A percentile compares a stretch with the other conserved stretches of the same genome.
phyloP scores from a whole-genome alignment of 2,113 vertebrate genomes.

The Glareola pratincola region DNA sequence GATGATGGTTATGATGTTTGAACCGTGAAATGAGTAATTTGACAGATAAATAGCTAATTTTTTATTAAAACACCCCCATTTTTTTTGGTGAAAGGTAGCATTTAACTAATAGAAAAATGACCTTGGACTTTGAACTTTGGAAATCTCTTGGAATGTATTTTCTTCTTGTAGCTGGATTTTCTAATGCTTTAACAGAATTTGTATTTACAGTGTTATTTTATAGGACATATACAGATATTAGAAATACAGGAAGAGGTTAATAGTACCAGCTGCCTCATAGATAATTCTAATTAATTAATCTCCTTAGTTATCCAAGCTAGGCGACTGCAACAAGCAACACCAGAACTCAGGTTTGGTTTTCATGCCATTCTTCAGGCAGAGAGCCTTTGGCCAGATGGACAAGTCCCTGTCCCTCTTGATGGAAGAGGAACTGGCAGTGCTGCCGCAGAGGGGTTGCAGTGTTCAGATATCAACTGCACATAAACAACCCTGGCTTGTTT shows the following conservation, averaged over 20 bases:
- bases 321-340: background rate
- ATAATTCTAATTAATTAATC: background rate
- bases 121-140: background rate
- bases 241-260: background rate
- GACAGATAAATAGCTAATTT: background rate
- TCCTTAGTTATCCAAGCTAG: background rate
- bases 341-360: background rate
- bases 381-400: background rate
- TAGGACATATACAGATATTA: background rate
- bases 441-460: background rate
- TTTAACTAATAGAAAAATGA: background rate
- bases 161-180: background rate
- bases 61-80: background rate
- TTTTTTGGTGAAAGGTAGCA: background rate
- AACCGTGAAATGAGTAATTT: background rate
- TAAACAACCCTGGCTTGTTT: slow-evolving; percentile 4
- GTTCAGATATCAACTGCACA: background rate
- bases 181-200: background rate
- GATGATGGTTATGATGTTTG: background rate
- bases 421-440: background rate
- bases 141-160: background rate
- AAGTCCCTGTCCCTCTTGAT: background rate
- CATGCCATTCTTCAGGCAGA: background rate
- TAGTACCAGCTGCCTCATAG: background rate
- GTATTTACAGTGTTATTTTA: background rate